These are phyloP conservation scores for Drosophila limbata DNA, from an alignment of 2,888 invertebrate species.

Conservation along the genomic window DNA sequence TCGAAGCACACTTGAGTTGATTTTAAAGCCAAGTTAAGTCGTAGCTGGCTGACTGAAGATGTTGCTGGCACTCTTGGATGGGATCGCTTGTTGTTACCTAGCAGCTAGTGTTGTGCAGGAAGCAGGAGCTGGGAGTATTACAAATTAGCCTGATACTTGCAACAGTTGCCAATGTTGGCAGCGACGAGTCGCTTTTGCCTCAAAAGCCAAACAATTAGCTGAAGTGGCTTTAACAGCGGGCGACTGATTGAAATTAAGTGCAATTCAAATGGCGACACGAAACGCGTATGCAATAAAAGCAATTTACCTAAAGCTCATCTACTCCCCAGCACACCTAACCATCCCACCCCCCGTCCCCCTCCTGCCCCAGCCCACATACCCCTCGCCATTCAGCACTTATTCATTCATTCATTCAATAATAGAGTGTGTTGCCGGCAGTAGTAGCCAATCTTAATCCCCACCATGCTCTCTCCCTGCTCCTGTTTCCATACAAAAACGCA, in stretches of 20 bases:
- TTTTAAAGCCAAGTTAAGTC: slow-evolving; percentile 73
- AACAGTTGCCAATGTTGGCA: slow-evolving; percentile 8
- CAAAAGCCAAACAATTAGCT: slow-evolving; percentile 74
- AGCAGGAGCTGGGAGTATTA: slow-evolving; percentile 41
- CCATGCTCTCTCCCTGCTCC: not conserved
- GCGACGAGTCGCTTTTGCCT: slow-evolving; percentile 22
- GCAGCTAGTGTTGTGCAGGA: slow-evolving; percentile 57
- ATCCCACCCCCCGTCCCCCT: no score
- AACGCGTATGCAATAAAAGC: slow-evolving; percentile 78
- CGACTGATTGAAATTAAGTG: slow-evolving; percentile 79
- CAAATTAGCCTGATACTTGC: slow-evolving; percentile 60
- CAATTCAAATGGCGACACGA: slow-evolving; percentile 77
- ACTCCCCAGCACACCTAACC: no score
- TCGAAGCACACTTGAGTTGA: slow-evolving; percentile 58
- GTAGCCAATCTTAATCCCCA: slow-evolving; percentile 39
- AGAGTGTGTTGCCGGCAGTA: slow-evolving; percentile 37
- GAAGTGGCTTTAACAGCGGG: slow-evolving; percentile 76
- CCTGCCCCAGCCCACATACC: not conserved
- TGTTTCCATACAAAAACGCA: slow-evolving; percentile 23
- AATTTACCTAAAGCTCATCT: slow-evolving; percentile 70
- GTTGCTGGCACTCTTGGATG: slow-evolving; percentile 24
- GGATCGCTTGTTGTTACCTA: slow-evolving; percentile 59
- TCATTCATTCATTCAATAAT: slow-evolving; percentile 29
- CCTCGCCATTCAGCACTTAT: not conserved
- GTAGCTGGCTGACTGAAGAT: slow-evolving; percentile 43